Base-by-base conservation (phyloP, 2,888 invertebrate species). In the Calephelis perditalis region DNA sequence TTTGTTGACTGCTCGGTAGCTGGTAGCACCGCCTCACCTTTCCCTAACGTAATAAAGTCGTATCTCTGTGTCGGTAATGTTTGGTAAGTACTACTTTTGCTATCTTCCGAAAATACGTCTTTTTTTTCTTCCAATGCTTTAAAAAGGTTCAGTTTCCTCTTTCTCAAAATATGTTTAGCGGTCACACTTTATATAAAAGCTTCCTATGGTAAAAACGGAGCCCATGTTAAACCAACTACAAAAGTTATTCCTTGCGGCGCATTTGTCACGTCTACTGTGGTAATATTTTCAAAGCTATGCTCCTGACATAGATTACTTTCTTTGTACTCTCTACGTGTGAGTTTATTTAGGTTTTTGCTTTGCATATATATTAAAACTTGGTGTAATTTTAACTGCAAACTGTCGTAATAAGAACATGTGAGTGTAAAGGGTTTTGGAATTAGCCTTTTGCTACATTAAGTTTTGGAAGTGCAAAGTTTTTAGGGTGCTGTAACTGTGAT, bases 241-340 rank as follows among this genome's bases (percentile, higher is more conserved):
- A 73, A 81, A 81, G 76, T 82, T 81, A 75, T 77, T 73, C 70
- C 75, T 73, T 70, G 69, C 68, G 71, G 69, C 74, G 74, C 79
- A 83, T 86, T 86, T 81, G 83, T 85, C 84, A 84, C 75, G 71
- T 81, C 80, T 79, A 76, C 80, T 73, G 75, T 73, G 73, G 79
- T 77, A 78, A 80, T 80, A 77, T 83, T 84, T 84, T 84, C 78
- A 79, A 74, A 79, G 79, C 80, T 77, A 77, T 82, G 83, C 79
- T 81, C 80, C 76, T 83, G 82, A 83, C 82, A 77, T 75, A 80
- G 77, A 82, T 84, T 81, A 82, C 78, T 82, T 82, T 82, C 77
- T 77, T 80, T 81, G 78, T 77, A 73, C 73, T 63, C 57, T 61
- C 66, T 64, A 67, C 63, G 68, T 67, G 65, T 63, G 68, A 67